Conservation (phyloP, 2,797 vertebrate genomes). For the Ceryle rudis region DNA sequence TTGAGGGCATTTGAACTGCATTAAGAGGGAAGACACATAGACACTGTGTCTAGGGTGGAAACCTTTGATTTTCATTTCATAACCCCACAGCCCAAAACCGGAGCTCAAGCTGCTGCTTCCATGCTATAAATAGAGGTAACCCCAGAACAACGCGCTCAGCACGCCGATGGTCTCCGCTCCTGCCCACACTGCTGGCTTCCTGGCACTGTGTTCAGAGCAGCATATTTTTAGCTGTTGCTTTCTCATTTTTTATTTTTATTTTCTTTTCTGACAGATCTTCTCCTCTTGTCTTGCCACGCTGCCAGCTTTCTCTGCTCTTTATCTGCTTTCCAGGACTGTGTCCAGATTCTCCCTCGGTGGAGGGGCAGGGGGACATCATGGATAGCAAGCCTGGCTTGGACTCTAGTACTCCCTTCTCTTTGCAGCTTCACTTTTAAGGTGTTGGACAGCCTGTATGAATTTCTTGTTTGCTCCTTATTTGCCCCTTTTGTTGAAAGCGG, state of each 20-base stretch:
- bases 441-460: not conserved
- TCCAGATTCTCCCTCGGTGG: not conserved
- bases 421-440: not conserved
- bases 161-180: not conserved
- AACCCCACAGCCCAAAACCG: not conserved
- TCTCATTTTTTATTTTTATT: not conserved
- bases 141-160: not conserved
- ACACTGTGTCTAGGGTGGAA: not conserved
- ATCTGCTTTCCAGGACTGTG: constrained; percentile 27
- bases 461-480: not conserved
- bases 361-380: not conserved
- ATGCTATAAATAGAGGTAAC: constrained; percentile 44
- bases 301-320: not conserved
- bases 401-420: not conserved
- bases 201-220: not conserved
- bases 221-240: constrained; percentile 36
- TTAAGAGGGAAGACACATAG: not conserved
- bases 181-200: not conserved
- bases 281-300: not conserved
- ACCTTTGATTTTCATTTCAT: not conserved
- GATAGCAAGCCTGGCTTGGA: not conserved
- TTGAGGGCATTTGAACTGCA: not conserved
- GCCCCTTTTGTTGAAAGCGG: not conserved
- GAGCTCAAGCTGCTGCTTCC: constrained; percentile 20
- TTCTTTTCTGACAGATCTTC: not conserved